Evolutionary conservation across 1,140 invertebrate species (phyloP), one percentile per base, ranked within the genome.

Genomic region (Aphis craccivora): DNA sequence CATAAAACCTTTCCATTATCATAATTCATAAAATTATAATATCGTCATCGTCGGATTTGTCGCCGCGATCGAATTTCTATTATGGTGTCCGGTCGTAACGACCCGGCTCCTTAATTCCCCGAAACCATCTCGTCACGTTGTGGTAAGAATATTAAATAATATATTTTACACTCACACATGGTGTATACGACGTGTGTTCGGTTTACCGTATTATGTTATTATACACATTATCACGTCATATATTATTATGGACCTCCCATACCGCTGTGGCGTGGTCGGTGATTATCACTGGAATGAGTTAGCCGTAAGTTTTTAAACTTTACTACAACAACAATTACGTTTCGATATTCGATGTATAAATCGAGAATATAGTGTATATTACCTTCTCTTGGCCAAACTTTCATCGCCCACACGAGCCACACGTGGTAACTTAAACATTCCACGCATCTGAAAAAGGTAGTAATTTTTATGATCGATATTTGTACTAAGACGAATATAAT

Each of bases 51-150:
- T 40, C 11, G 88, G 88, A 90, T 90, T 90, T 90, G 88, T 90
- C 51, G 60, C 60, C 60, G 88, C 53, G 53, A 90, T 90, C 88
- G 53, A 23, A 90, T 90, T 90, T 90, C 88, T 60, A 18, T 76
- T 76, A 76, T 5, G 88, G 30, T 35, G 88, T 90, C 88, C 88
- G 35, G 53, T 90, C 88, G 30, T 18, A 76, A 76, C 60, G 30
- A 76, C 60, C n/a, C n/a, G 60, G 60, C 60, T 67, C n/a, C 48
- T 11, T 88, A 88, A 48, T 88, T 88, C 86, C 86, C 43, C 14
- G 45, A 88, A 51, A 88, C 43, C 43, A 20, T 14, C 18, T n/a
- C 18, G 30, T 9, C 43, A 30, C 30, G 43, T 8, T 48, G 23
- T 48, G 86, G 43, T 88, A 88, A 48, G 51, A n/a, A 51, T 88